These are phyloP conservation scores for Onychomys leucogaster DNA, from an alignment of 2,797 vertebrate genomes.

Conservation along the genomic window DNA sequence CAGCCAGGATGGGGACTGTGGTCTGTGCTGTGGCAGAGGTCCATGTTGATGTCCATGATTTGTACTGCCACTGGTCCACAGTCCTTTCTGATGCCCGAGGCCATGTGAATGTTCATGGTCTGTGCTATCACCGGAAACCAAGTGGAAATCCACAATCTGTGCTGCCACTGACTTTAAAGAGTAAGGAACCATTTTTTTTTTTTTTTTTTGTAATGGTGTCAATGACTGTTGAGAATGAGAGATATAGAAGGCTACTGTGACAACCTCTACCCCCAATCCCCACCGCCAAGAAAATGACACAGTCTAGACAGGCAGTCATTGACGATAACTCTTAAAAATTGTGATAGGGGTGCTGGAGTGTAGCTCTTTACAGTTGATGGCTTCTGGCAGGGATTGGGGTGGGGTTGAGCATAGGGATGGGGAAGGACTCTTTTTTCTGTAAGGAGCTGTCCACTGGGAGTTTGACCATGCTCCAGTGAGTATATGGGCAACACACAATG, in stretches of 20 bases:
- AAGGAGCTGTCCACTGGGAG: too few species aligned
- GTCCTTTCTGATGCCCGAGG: background rate
- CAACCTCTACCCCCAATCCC: background rate
- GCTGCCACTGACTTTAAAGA: background rate
- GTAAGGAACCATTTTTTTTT: background rate
- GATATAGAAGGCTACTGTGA: background rate
- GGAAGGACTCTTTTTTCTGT: too few species aligned
- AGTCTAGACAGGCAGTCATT: too few species aligned
- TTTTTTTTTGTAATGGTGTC: background rate
- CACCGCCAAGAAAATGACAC: background rate
- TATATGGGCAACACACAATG: background rate
- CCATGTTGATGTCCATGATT: background rate
- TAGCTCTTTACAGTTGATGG: background rate
- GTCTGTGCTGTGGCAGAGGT: background rate
- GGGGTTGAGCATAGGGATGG: background rate
- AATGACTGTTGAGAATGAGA: background rate
- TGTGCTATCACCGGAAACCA: background rate
- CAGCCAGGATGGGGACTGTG: background rate
- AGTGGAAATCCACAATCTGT: background rate
- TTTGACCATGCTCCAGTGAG: background rate
- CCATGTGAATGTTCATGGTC: background rate
- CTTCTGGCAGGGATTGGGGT: background rate
- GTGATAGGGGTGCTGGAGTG: background rate
- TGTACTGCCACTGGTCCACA: background rate
- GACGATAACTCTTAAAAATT: too few species aligned